Evolutionary conservation across 2,888 invertebrate genomes (phyloP).

Genomic region (Chymomyza fuscimana): DNA sequence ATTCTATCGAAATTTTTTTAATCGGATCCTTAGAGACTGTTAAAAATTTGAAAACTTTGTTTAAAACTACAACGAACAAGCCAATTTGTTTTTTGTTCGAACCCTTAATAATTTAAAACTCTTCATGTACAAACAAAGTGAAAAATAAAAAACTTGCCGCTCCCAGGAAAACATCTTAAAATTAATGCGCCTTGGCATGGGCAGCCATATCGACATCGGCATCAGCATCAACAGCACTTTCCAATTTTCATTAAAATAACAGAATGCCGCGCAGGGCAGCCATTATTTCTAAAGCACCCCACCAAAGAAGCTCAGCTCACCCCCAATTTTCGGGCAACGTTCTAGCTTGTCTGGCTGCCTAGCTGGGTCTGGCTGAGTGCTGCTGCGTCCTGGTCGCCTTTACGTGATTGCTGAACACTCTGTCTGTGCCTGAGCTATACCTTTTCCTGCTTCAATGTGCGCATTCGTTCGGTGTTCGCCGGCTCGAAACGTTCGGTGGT

Average conservation of each 20-base stretch:
- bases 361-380: slow-evolving; percentile 9
- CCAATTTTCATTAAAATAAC: slow-evolving; percentile 78
- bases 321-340: slow-evolving; percentile 35
- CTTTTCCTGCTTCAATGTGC: slow-evolving; percentile 16
- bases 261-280: slow-evolving; percentile 45
- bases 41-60: neutral
- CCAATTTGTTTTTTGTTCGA: neutral
- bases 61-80: slow-evolving; percentile 15
- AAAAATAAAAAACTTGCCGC: slow-evolving; percentile 15
- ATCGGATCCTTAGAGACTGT: no score
- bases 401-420: slow-evolving; percentile 65
- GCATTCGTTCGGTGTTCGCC: slow-evolving; percentile 27
- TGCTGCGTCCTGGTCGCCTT: slow-evolving; percentile 38
- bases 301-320: slow-evolving; percentile 35
- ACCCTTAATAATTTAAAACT: neutral
- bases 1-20: no score
- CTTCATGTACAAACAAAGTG: slow-evolving; percentile 14
- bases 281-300: slow-evolving; percentile 34
- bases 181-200: slow-evolving; percentile 41
- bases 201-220: slow-evolving; percentile 11
- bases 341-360: slow-evolving; percentile 9
- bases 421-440: slow-evolving; percentile 38
- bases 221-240: slow-evolving; percentile 62
- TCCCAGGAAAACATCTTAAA: slow-evolving; percentile 44
- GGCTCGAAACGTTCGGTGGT: slow-evolving; percentile 35